phyloP scores from a whole-genome alignment of 2,888 invertebrate genomes.

The Synanthedon myopaeformis region DNA sequence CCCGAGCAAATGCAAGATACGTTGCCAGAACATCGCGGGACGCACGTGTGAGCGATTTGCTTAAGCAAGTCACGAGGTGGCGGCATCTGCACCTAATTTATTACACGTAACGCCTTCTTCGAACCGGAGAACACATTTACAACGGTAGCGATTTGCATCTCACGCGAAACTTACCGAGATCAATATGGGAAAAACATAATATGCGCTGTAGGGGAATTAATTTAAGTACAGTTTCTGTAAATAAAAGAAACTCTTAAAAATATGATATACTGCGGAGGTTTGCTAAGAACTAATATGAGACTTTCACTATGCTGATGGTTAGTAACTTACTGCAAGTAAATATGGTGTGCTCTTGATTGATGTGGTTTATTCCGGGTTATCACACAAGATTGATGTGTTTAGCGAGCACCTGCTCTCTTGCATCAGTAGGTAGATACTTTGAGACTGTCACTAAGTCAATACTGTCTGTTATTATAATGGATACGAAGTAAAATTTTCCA shows the following conservation, averaged over 20 bases:
- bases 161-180: slow-evolving; percentile 5
- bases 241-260: no score
- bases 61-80: slow-evolving; percentile 27
- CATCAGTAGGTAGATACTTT: neutral
- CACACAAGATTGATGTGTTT: slow-evolving; percentile 29
- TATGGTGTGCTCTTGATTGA: slow-evolving; percentile 40
- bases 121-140: slow-evolving; percentile 19
- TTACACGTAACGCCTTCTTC: slow-evolving; percentile 19
- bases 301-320: no score
- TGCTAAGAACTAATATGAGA: no score
- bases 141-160: slow-evolving; percentile 29
- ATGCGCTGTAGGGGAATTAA: neutral
- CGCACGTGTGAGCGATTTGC: slow-evolving; percentile 15
- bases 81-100: slow-evolving; percentile 44
- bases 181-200: neutral
- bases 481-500: neutral
- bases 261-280: no score
- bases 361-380: slow-evolving; percentile 29
- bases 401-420: slow-evolving; percentile 10
- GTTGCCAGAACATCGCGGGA: slow-evolving; percentile 9
- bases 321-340: neutral
- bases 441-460: neutral
- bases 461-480: neutral
- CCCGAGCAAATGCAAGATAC: slow-evolving; percentile 5
- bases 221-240: no score